These are phyloP conservation scores for Nycticebus coucang DNA, from an alignment of 2,113 vertebrate species.

Conservation along the genomic window DNA sequence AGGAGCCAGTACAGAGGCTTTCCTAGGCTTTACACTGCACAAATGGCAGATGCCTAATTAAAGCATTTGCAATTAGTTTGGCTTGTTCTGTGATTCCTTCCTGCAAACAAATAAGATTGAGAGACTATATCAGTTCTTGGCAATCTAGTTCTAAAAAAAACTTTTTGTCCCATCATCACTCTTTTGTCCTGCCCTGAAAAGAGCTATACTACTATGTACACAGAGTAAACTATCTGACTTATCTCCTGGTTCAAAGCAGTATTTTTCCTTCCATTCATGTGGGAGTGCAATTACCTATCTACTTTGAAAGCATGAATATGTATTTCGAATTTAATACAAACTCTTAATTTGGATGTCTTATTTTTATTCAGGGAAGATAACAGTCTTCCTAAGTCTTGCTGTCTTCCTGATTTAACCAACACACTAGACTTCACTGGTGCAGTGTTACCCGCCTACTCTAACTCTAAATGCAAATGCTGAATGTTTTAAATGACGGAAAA, in stretches of 20 bases:
- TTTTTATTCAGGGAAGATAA: slow-evolving; percentile 65
- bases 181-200: slow-evolving; percentile 11
- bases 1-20: background rate
- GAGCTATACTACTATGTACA: slow-evolving; percentile 57
- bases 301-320: slow-evolving; percentile 79
- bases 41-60: slow-evolving; percentile 69
- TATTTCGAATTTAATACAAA: slow-evolving; percentile 81
- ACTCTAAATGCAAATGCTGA: slow-evolving; percentile 62
- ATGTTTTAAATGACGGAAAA: slow-evolving; percentile 46
- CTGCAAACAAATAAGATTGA: slow-evolving; percentile 74
- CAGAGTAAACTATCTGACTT: slow-evolving; percentile 56
- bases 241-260: slow-evolving; percentile 74
- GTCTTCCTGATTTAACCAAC: slow-evolving; percentile 38
- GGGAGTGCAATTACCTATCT: slow-evolving; percentile 78
- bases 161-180: slow-evolving; percentile 62
- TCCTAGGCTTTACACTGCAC: background rate
- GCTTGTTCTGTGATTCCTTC: slow-evolving; percentile 71
- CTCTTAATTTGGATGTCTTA: slow-evolving; percentile 73
- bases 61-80: slow-evolving; percentile 68
- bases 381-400: slow-evolving; percentile 2
- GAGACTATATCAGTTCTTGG: slow-evolving; percentile 73
- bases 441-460: slow-evolving; percentile 16
- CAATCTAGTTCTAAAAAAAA: slow-evolving; percentile 79
- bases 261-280: slow-evolving; percentile 77
- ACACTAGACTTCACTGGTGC: slow-evolving; percentile 31